Percentiles rank a stretch among this genome's conserved stretches.
These are phyloP conservation scores for Diorhabda sublineata DNA, from an alignment of 1,140 invertebrate genomes.

Conservation along the genomic window DNA sequence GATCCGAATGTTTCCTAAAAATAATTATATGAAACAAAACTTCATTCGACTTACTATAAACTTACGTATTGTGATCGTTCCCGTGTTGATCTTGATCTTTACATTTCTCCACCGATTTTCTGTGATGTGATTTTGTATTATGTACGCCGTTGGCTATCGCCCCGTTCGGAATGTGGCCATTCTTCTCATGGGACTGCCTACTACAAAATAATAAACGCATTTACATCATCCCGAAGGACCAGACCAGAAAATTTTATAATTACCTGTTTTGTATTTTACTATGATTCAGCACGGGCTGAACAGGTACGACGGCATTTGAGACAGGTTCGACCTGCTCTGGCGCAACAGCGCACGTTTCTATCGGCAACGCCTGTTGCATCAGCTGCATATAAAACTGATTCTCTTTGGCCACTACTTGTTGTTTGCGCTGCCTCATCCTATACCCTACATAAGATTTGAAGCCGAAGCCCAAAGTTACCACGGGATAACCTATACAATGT, in stretches of 20 bases:
- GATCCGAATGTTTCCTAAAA: slow-evolving; percentile 28
- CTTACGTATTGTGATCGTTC: slow-evolving; percentile 25
- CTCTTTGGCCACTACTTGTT: slow-evolving; percentile 89
- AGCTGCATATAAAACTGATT: slow-evolving; percentile 95
- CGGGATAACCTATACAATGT: slow-evolving; percentile 95
- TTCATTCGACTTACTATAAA: background rate
- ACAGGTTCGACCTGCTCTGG: slow-evolving; percentile 46
- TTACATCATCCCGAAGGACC: no score
- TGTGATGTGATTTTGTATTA: slow-evolving; percentile 39
- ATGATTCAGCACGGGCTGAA: slow-evolving; percentile 34
- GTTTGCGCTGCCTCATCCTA: slow-evolving; percentile 79
- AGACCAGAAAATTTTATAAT: background rate
- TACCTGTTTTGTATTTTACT: slow-evolving; percentile 22
- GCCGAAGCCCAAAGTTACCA: slow-evolving; percentile 94
- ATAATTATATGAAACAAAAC: slow-evolving; percentile 11
- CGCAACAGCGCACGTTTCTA: slow-evolving; percentile 59
- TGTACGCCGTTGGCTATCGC: slow-evolving; percentile 34
- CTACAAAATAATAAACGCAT: background rate
- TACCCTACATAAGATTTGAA: slow-evolving; percentile 94
- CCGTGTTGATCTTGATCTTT: slow-evolving; percentile 41
- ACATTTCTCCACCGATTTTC: slow-evolving; percentile 40
- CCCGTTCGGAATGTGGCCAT: slow-evolving; percentile 44
- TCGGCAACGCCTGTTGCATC: slow-evolving; percentile 83
- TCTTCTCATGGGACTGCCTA: slow-evolving; percentile 34
- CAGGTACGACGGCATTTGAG: slow-evolving; percentile 16